Conservation (phyloP, 2,797 vertebrate genomes). For the Bradypus variegatus region DNA sequence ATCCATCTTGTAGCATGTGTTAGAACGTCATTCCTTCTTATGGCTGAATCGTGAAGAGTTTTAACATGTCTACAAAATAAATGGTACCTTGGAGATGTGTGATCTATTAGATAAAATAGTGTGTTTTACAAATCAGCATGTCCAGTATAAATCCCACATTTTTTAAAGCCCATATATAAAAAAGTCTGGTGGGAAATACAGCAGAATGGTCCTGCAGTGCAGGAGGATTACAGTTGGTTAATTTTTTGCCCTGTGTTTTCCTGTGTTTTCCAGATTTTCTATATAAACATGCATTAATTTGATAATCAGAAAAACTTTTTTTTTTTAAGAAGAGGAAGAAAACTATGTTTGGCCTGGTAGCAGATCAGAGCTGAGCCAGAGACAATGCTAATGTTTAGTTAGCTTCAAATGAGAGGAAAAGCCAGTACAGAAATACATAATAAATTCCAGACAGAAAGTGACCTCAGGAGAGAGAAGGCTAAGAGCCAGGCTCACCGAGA, state of each 20-base stretch:
- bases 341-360: neutral
- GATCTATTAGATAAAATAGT: neutral
- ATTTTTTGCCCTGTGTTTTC: neutral
- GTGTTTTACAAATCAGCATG: neutral
- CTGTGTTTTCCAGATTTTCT: neutral
- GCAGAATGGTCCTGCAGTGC: neutral
- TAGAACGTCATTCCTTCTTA: too few species aligned
- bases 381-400: neutral
- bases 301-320: neutral
- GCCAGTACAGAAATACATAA: neutral
- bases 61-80: neutral
- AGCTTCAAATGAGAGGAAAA: neutral
- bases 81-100: neutral
- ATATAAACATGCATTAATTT: neutral
- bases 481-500: neutral
- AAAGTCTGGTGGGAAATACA: neutral
- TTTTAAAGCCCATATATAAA: neutral
- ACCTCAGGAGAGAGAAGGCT: neutral
- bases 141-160: neutral
- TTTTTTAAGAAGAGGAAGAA: neutral
- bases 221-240: neutral
- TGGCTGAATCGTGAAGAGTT: neutral
- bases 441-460: neutral
- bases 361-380: neutral
- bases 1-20: too few species aligned